These are phyloP conservation scores for Zygothrica quintamaculata DNA, from an alignment of 2,888 invertebrate genomes.

Conservation along the genomic window DNA sequence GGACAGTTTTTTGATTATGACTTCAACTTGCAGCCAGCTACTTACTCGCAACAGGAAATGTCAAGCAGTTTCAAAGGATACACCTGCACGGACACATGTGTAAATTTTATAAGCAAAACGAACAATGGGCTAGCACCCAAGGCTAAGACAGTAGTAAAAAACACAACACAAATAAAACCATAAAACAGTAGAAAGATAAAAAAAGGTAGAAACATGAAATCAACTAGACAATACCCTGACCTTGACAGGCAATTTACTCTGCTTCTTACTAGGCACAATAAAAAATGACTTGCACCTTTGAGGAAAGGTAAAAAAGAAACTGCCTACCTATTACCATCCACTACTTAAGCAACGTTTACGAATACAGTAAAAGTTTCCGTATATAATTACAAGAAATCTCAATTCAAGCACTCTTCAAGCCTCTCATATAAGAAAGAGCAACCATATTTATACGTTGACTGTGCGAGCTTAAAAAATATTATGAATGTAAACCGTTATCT, in stretches of 20 bases:
- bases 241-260: too few relatives aligned
- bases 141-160: constrained; percentile 34
- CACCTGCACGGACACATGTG: constrained; percentile 50
- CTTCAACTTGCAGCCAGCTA: constrained; percentile 33
- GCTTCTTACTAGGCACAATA: too few relatives aligned
- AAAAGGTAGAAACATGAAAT: background rate
- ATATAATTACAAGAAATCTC: too few relatives aligned
- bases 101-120: constrained; percentile 2
- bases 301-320: too few relatives aligned
- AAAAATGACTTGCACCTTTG: too few relatives aligned
- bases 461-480: constrained; percentile 72
- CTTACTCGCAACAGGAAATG: constrained; percentile 43
- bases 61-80: constrained; percentile 34
- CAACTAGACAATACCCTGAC: background rate
- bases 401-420: too few relatives aligned
- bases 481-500: constrained; percentile 77
- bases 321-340: too few relatives aligned
- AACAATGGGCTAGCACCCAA: constrained; percentile 20
- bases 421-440: too few relatives aligned
- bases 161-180: constrained; percentile 17
- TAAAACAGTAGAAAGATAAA: constrained; percentile 39
- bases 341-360: too few relatives aligned
- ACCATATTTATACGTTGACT: too few relatives aligned
- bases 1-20: constrained; percentile 32
- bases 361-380: too few relatives aligned